Percentiles rank a stretch among this genome's conserved stretches.
phyloP scores from a whole-genome alignment of 1,140 invertebrate species.

The Panonychus citri region DNA sequence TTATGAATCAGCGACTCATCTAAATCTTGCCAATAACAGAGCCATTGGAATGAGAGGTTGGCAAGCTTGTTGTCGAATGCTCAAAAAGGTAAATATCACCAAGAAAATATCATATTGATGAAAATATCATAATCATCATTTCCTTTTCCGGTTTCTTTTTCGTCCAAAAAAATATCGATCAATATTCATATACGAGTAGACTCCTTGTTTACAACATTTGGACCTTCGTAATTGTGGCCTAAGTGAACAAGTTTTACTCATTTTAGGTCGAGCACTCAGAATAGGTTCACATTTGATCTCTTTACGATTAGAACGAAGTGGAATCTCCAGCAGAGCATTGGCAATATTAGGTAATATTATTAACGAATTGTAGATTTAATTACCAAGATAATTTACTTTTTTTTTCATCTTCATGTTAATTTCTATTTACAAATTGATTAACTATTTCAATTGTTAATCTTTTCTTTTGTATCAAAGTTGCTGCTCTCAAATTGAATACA shows the following conservation, averaged over 20 bases:
- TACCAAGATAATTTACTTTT: too few species aligned
- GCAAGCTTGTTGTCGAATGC: constrained; percentile 50
- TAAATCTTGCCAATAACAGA: constrained; percentile 51
- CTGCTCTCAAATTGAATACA: constrained; percentile 51
- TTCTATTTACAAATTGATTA: too few species aligned
- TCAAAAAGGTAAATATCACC: constrained; percentile 43
- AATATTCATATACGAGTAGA: constrained; percentile 27
- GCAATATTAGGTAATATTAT: constrained; percentile 38
- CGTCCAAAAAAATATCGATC: too few species aligned
- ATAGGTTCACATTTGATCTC: constrained; percentile 38
- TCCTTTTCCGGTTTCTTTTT: too few species aligned
- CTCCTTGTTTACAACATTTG: constrained; percentile 39
- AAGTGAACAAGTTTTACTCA: constrained; percentile 40
- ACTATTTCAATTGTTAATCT: too few species aligned
- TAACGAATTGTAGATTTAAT: too few species aligned
- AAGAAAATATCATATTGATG: neutral
- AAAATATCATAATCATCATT: too few species aligned
- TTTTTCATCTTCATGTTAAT: too few species aligned
- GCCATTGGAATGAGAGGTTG: constrained; percentile 47
- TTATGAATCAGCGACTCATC: constrained; percentile 51
- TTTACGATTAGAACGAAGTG: constrained; percentile 47
- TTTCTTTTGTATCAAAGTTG: constrained; percentile 31
- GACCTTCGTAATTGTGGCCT: constrained; percentile 39
- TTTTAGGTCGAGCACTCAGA: constrained; percentile 40
- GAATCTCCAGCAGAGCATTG: constrained; percentile 36